Evolutionary conservation across 2,113 vertebrate genomes (phyloP).

Genomic region (Clinocottus analis): DNA sequence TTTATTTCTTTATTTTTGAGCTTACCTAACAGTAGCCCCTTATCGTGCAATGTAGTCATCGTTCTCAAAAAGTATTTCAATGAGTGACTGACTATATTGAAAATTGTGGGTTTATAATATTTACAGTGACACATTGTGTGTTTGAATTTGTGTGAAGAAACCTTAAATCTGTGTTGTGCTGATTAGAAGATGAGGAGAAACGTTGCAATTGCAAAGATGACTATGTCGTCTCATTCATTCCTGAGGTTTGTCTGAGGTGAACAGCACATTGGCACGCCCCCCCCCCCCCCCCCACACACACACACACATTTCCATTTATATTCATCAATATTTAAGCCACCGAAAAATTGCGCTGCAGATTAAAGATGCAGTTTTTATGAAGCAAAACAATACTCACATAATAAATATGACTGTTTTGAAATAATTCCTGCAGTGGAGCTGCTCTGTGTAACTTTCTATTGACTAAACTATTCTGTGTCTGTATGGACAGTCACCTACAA

Average conservation of each 20-base stretch:
- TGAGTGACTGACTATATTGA: constrained; percentile 4
- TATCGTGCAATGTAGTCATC: too few relatives aligned
- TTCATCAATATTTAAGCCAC: neutral
- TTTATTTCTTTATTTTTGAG: constrained; percentile 25
- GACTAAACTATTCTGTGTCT: too few relatives aligned
- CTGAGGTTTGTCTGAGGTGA: constrained; percentile 40
- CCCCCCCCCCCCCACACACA: too few relatives aligned
- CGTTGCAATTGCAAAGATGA: constrained; percentile 43
- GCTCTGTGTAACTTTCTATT: too few relatives aligned
- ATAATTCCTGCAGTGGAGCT: neutral
- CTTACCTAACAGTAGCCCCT: constrained; percentile 20
- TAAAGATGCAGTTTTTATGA: neutral
- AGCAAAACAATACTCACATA: neutral
- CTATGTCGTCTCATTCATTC: constrained; percentile 44
- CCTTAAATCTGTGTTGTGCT: neutral
- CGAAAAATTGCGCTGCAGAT: neutral
- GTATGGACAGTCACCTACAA: too few relatives aligned
- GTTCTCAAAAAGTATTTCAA: too few relatives aligned
- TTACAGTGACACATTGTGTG: neutral
- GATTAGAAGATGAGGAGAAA: too few relatives aligned
- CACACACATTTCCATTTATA: constrained; percentile 1
- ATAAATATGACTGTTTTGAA: neutral
- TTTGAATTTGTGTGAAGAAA: constrained; percentile 1
- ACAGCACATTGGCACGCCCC: neutral
- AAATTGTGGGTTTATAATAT: neutral